Percentiles rank a stretch among this genome's conserved stretches.
Evolutionary conservation across 1,140 invertebrate species (phyloP).

Genomic region (Lordiphosa clarofinis): DNA sequence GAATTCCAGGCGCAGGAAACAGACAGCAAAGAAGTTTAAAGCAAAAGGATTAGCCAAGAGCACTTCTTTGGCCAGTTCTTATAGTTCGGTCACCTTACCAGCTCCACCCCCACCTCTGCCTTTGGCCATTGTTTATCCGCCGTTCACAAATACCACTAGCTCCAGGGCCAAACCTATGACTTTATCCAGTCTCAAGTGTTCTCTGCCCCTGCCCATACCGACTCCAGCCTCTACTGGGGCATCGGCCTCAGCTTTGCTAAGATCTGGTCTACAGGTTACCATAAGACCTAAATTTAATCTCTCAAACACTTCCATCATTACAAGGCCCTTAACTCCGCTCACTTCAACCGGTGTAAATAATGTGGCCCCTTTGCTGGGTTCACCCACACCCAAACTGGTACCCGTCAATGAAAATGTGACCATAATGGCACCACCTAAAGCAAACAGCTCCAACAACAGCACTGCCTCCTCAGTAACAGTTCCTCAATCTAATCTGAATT

Average conservation of each 20-base stretch:
- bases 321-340: neutral
- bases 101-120: slow-evolving; percentile 19
- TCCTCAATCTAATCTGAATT: neutral
- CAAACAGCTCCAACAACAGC: neutral
- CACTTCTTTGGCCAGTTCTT: too few species aligned
- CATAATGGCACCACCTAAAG: neutral
- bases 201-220: too few species aligned
- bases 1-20: neutral
- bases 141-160: neutral
- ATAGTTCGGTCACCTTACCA: neutral
- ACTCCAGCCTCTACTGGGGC: too few species aligned
- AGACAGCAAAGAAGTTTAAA: too few species aligned
- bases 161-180: neutral
- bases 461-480: neutral
- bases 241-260: too few species aligned
- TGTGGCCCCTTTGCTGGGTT: neutral
- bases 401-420: neutral
- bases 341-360: neutral
- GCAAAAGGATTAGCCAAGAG: too few species aligned
- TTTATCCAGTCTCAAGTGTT: too few species aligned
- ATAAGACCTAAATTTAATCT: too few species aligned
- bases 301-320: too few species aligned
- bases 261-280: too few species aligned
- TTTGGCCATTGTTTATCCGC: slow-evolving; percentile 48
- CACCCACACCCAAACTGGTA: neutral